These are phyloP conservation scores for Andricus quercusramuli DNA, from an alignment of 2,888 invertebrate genomes.

Conservation along the genomic window DNA sequence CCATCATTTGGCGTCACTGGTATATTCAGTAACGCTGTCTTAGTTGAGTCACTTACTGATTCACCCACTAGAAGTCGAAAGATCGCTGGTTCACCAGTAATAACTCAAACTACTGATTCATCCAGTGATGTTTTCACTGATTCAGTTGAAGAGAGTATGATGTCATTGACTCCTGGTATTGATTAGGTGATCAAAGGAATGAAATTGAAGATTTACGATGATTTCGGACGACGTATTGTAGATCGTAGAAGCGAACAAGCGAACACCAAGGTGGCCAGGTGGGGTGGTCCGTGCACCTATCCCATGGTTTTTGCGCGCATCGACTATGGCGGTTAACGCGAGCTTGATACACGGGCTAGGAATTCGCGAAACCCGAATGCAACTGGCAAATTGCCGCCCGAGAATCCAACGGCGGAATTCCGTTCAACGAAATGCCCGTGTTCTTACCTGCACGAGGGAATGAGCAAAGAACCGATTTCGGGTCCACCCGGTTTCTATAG, in stretches of 20 bases:
- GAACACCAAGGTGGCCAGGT: slow-evolving; percentile 59
- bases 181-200: slow-evolving; percentile 5
- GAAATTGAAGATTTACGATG: slow-evolving; percentile 20
- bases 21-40: no score
- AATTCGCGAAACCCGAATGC: slow-evolving; percentile 74
- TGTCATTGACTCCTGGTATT: background rate
- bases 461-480: slow-evolving; percentile 65
- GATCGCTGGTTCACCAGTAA: no score
- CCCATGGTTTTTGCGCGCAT: slow-evolving; percentile 65
- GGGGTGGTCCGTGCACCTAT: slow-evolving; percentile 70
- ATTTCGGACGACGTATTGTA: slow-evolving; percentile 30
- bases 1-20: no score
- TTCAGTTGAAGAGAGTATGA: no score
- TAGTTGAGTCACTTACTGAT: no score
- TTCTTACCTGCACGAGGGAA: slow-evolving; percentile 72
- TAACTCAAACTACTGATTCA: no score
- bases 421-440: slow-evolving; percentile 72
- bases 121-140: no score
- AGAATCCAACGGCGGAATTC: slow-evolving; percentile 72
- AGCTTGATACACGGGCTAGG: slow-evolving; percentile 70
- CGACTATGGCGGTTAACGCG: slow-evolving; percentile 64
- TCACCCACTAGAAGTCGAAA: no score
- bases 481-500: slow-evolving; percentile 52
- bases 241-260: slow-evolving; percentile 50
- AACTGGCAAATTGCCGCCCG: slow-evolving; percentile 74